A percentile compares a stretch with the other conserved stretches of the same genome.
Evolutionary conservation across 1,140 invertebrate species (phyloP).

Genomic region (Radopholus similis): DNA sequence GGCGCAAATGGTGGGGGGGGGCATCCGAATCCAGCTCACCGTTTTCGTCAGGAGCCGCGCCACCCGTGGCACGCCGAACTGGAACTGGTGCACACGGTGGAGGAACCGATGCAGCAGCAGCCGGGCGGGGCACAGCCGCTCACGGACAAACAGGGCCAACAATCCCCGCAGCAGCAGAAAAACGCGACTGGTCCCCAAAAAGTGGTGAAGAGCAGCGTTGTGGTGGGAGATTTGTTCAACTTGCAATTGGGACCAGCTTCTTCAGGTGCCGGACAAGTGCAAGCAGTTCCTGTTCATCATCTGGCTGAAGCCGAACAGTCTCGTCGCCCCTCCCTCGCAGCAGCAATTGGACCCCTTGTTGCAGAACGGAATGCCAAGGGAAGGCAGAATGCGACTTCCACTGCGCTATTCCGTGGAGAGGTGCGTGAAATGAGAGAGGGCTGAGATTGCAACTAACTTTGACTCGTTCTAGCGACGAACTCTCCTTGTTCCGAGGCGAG

Average conservation of each 20-base stretch:
- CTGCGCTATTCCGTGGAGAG: not conserved
- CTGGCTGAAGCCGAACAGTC: not conserved
- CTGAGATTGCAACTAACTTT: not conserved
- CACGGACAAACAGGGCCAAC: too few species aligned
- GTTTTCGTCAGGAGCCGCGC: not conserved
- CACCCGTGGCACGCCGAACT: not conserved
- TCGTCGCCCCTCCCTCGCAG: not conserved
- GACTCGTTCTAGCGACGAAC: too few species aligned
- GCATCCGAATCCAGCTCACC: not conserved
- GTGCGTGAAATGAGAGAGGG: not conserved
- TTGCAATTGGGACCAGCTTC: not conserved
- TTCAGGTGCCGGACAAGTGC: not conserved
- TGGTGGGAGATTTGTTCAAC: not conserved
- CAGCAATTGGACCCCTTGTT: not conserved
- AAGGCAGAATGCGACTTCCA: not conserved
- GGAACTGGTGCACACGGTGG: not conserved
- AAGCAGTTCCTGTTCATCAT: constrained; percentile 7
- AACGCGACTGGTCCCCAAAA: not conserved
- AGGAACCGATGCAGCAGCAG: not conserved
- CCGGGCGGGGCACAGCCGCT: too few species aligned
- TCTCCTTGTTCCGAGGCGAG: too few species aligned
- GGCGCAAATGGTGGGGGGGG: constrained; percentile 24
- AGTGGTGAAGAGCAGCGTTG: not conserved
- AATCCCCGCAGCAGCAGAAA: not conserved
- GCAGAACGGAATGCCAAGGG: not conserved